phyloP scores from a whole-genome alignment of 2,113 vertebrate genomes.

The Phrynosoma platyrhinos region DNA sequence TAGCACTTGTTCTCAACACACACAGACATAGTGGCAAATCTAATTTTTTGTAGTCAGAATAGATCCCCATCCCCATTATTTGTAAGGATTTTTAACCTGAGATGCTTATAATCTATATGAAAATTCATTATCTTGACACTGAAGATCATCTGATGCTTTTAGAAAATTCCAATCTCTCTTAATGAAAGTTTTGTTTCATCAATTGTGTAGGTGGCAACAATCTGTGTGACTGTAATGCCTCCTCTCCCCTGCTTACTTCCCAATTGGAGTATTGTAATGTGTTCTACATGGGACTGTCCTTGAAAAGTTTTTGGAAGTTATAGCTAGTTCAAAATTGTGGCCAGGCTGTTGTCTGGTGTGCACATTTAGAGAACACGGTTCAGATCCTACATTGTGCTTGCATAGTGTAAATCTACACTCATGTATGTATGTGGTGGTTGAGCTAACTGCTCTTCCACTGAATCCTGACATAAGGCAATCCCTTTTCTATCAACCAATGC shows the following conservation, averaged over 20 bases:
- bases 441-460: no score
- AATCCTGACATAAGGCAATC: no score
- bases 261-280: no score
- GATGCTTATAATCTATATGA: not conserved
- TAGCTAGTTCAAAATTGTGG: no score
- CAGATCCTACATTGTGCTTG: no score
- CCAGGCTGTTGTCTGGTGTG: no score
- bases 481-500: no score
- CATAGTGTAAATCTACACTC: no score
- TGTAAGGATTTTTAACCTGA: not conserved
- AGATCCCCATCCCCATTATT: not conserved
- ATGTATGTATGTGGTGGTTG: no score
- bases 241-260: not conserved
- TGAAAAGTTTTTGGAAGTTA: no score
- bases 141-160: not conserved
- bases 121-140: not conserved
- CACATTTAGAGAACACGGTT: no score
- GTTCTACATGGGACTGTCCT: no score
- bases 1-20: conserved; percentile 8
- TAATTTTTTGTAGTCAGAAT: not conserved
- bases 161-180: not conserved
- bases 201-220: not conserved
- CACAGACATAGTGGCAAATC: rapidly evolving
- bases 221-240: not conserved
- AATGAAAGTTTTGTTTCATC: not conserved